phyloP scores from a whole-genome alignment of 1,140 invertebrate species.

The Eufriesea mexicana region DNA sequence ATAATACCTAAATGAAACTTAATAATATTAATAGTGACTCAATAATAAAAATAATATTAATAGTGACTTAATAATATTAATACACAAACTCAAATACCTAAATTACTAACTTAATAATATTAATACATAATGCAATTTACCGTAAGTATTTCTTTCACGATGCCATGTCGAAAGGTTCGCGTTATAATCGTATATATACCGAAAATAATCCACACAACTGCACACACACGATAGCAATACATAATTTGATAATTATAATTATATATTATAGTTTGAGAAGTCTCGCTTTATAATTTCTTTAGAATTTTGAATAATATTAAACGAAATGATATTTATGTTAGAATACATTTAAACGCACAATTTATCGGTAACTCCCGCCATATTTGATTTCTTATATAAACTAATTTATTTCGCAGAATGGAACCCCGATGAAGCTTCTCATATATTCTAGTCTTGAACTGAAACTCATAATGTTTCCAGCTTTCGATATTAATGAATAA shows the following conservation, averaged over 20 bases:
- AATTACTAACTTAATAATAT: too few relatives aligned
- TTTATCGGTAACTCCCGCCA: too few relatives aligned
- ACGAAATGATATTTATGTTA: too few relatives aligned
- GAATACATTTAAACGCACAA: too few relatives aligned
- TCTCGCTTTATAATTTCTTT: not conserved
- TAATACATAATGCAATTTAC: not conserved
- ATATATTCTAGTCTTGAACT: not conserved
- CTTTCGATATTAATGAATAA: slow-evolving; percentile 13
- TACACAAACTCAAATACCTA: too few relatives aligned
- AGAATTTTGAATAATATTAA: not conserved
- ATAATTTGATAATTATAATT: too few relatives aligned
- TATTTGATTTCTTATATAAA: not conserved
- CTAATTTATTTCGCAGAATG: too few relatives aligned
- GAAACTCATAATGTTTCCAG: not conserved
- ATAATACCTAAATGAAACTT: too few relatives aligned
- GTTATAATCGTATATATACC: not conserved
- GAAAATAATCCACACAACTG: not conserved
- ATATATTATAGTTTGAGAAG: too few relatives aligned
- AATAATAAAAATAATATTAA: too few relatives aligned
- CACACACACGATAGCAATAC: not conserved
- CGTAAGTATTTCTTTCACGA: not conserved
- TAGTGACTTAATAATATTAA: too few relatives aligned
- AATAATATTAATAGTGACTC: too few relatives aligned
- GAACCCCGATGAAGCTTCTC: not conserved
- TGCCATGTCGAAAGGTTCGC: not conserved